phyloP scores from a whole-genome alignment of 2,113 vertebrate genomes.

The Oxygymnocypris stewartii region DNA sequence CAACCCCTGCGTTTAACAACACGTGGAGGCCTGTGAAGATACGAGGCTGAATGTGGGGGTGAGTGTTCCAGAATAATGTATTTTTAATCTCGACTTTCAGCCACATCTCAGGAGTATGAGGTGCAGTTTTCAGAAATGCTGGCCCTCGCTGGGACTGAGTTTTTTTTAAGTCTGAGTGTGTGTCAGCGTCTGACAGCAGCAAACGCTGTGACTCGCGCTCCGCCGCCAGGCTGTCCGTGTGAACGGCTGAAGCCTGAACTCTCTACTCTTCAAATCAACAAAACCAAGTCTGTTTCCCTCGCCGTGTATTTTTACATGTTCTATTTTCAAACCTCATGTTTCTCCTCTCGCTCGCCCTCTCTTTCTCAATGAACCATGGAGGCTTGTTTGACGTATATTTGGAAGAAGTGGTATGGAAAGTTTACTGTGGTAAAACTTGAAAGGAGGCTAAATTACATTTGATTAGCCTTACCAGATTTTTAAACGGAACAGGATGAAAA shows the following conservation, averaged over 20 bases:
- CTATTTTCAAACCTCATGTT: constrained; percentile 69
- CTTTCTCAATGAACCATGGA: constrained; percentile 59
- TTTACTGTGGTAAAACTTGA: constrained; percentile 70
- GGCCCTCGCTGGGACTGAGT: constrained; percentile 15
- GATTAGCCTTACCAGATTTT: constrained; percentile 70
- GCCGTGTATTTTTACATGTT: constrained; percentile 70
- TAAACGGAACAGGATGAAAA: constrained; percentile 63
- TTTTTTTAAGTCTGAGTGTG: constrained; percentile 36
- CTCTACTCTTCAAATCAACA: constrained; percentile 69
- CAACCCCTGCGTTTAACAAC: neutral
- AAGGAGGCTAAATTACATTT: constrained; percentile 70
- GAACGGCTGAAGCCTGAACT: constrained; percentile 65
- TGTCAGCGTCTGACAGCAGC: constrained; percentile 23
- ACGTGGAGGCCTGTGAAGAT: constrained; percentile 42
- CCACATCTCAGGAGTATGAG: constrained; percentile 15
- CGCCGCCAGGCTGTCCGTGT: constrained; percentile 43
- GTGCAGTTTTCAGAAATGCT: constrained; percentile 44
- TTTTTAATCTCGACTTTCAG: constrained; percentile 38
- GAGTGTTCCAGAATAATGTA: constrained; percentile 8
- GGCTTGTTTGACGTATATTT: constrained; percentile 68
- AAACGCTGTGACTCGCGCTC: neutral
- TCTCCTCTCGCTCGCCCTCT: constrained; percentile 42
- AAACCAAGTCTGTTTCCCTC: constrained; percentile 69
- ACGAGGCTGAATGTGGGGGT: constrained; percentile 59
- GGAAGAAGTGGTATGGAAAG: constrained; percentile 67